A percentile compares a stretch with the other conserved stretches of the same genome.
These are phyloP conservation scores for Deroptyus accipitrinus DNA, from an alignment of 2,113 vertebrate genomes.

Conservation along the genomic window DNA sequence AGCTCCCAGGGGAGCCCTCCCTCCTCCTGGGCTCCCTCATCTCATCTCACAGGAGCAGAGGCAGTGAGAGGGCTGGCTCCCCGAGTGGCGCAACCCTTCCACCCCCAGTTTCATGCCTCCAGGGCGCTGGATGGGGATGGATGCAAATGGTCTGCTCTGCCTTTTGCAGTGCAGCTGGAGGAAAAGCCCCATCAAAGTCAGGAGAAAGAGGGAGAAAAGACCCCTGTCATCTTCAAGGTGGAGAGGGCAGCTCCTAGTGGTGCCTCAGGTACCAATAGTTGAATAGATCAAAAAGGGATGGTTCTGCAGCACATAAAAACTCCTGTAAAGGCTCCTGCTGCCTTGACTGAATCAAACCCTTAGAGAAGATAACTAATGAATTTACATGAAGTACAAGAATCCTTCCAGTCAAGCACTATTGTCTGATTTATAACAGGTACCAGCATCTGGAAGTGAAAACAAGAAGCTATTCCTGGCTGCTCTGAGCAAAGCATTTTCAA, in stretches of 20 bases:
- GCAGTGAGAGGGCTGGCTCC: not conserved
- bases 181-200: not conserved
- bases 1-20: not conserved
- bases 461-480: not conserved
- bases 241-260: not conserved
- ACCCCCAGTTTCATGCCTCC: not conserved
- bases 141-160: not conserved
- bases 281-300: not conserved
- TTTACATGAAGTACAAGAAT: not conserved
- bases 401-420: rapidly evolving
- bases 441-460: not conserved
- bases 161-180: not conserved
- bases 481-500: not conserved
- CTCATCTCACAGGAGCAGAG: not conserved
- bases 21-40: not conserved
- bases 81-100: not conserved
- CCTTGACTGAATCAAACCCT: not conserved
- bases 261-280: not conserved
- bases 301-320: not conserved
- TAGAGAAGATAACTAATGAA: not conserved
- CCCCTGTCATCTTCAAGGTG: not conserved
- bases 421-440: not conserved
- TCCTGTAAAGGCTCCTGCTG: not conserved
- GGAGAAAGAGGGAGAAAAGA: not conserved
- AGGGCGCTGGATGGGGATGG: not conserved